Evolutionary conservation across 1,140 invertebrate species (phyloP).

Genomic region (Conopomorpha cramerella): DNA sequence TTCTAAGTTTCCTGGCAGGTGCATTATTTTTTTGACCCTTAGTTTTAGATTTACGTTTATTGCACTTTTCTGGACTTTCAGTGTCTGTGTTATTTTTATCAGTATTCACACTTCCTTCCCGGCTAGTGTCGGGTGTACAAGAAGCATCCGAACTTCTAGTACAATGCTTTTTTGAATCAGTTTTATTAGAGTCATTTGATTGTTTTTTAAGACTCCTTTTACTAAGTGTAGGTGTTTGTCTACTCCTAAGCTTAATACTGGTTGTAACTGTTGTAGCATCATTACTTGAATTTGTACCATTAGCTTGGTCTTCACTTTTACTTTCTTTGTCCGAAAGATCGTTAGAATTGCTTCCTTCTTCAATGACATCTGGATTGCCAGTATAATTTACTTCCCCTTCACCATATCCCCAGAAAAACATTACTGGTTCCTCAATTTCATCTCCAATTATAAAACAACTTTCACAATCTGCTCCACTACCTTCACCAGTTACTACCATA

Average conservation of each 20-base stretch:
- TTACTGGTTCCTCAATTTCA: slow-evolving; percentile 72
- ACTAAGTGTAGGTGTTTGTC: slow-evolving; percentile 23
- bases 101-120: slow-evolving; percentile 42
- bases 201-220: slow-evolving; percentile 41
- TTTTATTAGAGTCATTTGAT: slow-evolving; percentile 32
- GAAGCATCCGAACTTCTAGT: slow-evolving; percentile 45
- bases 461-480: slow-evolving; percentile 73
- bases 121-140: slow-evolving; percentile 48
- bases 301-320: slow-evolving; percentile 35
- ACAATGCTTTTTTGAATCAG: slow-evolving; percentile 42
- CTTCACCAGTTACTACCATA: slow-evolving; percentile 74
- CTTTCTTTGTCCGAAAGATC: slow-evolving; percentile 33
- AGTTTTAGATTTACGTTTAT: slow-evolving; percentile 34
- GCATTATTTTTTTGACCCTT: slow-evolving; percentile 21
- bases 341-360: slow-evolving; percentile 25
- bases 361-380: slow-evolving; percentile 65
- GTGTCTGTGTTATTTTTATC: slow-evolving; percentile 33
- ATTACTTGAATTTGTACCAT: slow-evolving; percentile 31
- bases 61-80: slow-evolving; percentile 32
- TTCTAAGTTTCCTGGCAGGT: slow-evolving; percentile 22
- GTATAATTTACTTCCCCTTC: slow-evolving; percentile 72
- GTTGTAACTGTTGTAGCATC: slow-evolving; percentile 28
- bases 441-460: slow-evolving; percentile 63
- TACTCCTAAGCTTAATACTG: slow-evolving; percentile 35
- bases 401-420: slow-evolving; percentile 74